Percentiles rank a stretch among this genome's conserved stretches.
Evolutionary conservation across 2,888 invertebrate species (phyloP).

Genomic region (Leucophenga maculata): DNA sequence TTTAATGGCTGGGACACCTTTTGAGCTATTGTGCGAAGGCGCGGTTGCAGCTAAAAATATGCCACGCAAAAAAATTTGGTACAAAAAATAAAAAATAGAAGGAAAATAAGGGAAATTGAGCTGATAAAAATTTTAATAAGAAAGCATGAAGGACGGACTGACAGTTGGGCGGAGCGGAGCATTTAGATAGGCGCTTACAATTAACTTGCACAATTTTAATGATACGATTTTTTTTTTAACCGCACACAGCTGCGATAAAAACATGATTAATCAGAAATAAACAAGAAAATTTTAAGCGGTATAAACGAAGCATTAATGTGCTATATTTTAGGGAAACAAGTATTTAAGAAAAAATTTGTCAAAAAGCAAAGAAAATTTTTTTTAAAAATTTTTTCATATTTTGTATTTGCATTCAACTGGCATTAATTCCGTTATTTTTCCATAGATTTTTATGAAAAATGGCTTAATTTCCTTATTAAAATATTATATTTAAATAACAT

Average conservation of each 20-base stretch:
- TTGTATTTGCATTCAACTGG: too few relatives aligned
- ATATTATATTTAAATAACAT: too few relatives aligned
- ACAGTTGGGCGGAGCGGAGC: conserved; percentile 20
- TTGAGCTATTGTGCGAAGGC: conserved; percentile 23
- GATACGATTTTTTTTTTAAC: background rate
- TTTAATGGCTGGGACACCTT: conserved; percentile 58
- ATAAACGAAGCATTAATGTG: too few relatives aligned
- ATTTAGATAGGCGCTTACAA: conserved; percentile 14
- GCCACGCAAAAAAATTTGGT: conserved; percentile 47
- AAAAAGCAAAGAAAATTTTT: conserved; percentile 2
- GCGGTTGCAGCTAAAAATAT: conserved; percentile 34
- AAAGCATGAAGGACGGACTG: conserved; percentile 52
- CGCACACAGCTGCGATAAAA: conserved; percentile 47
- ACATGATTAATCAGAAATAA: conserved; percentile 59
- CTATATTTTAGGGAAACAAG: too few relatives aligned
- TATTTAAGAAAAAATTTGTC: too few relatives aligned
- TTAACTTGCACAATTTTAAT: conserved; percentile 28
- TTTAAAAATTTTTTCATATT: too few relatives aligned
- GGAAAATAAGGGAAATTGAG: conserved; percentile 33
- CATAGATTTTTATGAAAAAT: too few relatives aligned
- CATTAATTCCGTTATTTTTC: too few relatives aligned
- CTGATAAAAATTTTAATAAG: conserved; percentile 29
- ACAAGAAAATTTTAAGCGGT: conserved; percentile 3
- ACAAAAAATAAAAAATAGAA: conserved; percentile 36
- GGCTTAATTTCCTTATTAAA: too few relatives aligned